These are phyloP conservation scores for Cyrtorhinus lividipennis DNA, from an alignment of 1,140 invertebrate genomes.

Conservation along the genomic window DNA sequence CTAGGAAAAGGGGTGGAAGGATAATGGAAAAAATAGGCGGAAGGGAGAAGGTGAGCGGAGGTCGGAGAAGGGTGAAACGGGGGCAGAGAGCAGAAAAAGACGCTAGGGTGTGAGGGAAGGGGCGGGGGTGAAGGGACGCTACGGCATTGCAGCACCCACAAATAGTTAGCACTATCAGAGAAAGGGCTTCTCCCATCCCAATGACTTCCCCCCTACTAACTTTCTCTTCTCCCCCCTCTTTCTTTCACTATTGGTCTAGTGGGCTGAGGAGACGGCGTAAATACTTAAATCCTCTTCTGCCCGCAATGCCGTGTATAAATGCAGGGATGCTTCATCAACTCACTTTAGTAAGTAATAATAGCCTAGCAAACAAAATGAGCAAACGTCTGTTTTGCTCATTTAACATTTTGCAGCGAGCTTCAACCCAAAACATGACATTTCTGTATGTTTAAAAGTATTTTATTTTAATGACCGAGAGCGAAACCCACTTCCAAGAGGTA, in stretches of 20 bases:
- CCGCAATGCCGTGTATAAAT: not conserved
- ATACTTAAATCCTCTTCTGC: not conserved
- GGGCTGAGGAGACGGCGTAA: not conserved
- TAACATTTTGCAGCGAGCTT: no score
- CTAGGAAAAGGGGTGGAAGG: no score
- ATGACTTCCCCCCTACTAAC: not conserved
- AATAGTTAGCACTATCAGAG: not conserved
- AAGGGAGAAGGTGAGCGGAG: no score
- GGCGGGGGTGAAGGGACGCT: not conserved
- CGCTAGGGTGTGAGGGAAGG: not conserved
- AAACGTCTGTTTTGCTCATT: no score
- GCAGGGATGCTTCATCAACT: not conserved
- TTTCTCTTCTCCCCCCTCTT: not conserved
- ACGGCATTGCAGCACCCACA: slow-evolving; percentile 5
- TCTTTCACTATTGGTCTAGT: not conserved
- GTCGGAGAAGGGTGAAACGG: not conserved
- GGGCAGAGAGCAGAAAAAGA: not conserved
- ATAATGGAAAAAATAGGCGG: no score
- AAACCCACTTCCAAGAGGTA: no score
- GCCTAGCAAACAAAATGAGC: no score
- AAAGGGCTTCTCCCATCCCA: not conserved
- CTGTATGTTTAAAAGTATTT: no score
- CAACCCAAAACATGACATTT: no score
- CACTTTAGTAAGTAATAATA: not conserved
- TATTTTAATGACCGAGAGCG: no score